phyloP scores from a whole-genome alignment of 2,888 invertebrate genomes.

The Pomacea canaliculata region DNA sequence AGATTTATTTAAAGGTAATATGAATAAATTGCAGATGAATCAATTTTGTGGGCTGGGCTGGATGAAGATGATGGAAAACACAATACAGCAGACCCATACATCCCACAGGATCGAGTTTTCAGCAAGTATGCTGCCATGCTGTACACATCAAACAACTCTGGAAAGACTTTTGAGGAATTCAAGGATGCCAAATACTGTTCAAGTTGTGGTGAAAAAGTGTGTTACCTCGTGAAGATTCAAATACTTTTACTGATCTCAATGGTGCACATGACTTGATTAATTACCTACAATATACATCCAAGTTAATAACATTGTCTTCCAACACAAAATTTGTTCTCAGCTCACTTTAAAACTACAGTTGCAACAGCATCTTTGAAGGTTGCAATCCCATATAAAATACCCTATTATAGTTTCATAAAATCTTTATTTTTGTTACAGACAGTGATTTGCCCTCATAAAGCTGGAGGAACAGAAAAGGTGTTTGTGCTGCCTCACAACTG shows the following conservation, averaged over 20 bases:
- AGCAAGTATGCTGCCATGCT: constrained; percentile 68
- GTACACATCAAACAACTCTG: constrained; percentile 64
- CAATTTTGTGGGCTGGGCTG: constrained; percentile 53
- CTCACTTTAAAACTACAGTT: no score
- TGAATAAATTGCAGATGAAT: constrained; percentile 41
- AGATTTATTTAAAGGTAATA: no score
- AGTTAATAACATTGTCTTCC: no score
- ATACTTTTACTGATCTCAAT: no score
- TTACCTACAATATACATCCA: no score
- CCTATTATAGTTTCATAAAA: no score
- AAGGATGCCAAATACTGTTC: constrained; percentile 65
- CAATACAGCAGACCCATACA: constrained; percentile 61
- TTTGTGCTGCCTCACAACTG: constrained; percentile 60
- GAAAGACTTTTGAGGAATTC: constrained; percentile 65
- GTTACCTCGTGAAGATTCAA: no score
- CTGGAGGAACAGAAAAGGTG: constrained; percentile 61
- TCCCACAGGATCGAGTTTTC: constrained; percentile 65
- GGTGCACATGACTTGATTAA: no score
- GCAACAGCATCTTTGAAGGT: no score
- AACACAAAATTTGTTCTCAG: no score
- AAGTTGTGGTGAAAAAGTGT: constrained; percentile 68
- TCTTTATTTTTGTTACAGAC: constrained; percentile 50
- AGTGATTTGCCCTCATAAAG: constrained; percentile 67
- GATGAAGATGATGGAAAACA: constrained; percentile 55
- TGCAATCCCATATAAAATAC: no score